These are phyloP conservation scores for Amiota communis DNA, from an alignment of 2,888 invertebrate genomes.

Conservation along the genomic window DNA sequence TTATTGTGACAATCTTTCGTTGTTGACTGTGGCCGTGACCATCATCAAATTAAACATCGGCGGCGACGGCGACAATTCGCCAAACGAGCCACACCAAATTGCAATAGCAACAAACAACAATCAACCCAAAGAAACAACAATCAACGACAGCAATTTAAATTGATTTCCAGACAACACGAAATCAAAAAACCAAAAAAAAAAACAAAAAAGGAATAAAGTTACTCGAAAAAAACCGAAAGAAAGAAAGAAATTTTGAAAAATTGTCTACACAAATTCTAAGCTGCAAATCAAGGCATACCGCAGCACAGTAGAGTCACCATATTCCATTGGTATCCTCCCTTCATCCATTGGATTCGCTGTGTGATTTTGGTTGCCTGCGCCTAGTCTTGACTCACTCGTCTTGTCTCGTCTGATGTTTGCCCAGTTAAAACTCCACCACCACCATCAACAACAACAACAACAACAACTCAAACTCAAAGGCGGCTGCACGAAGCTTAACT, in stretches of 20 bases:
- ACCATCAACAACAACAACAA: too few relatives aligned
- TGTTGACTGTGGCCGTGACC: conserved; percentile 32
- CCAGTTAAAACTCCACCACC: too few relatives aligned
- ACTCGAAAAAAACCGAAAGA: conserved; percentile 40
- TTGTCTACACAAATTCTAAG: conserved; percentile 16
- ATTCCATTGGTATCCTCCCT: too few relatives aligned
- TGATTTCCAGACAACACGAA: conserved; percentile 26
- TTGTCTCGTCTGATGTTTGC: too few relatives aligned
- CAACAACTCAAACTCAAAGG: too few relatives aligned
- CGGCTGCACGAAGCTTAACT: conserved; percentile 19
- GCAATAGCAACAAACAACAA: conserved; percentile 9
- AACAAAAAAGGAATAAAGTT: conserved; percentile 33
- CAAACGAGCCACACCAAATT: not conserved
- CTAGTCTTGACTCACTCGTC: not conserved
- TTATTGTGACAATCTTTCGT: conserved; percentile 11
- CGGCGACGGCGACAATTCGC: conserved; percentile 9
- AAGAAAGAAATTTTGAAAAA: conserved; percentile 44
- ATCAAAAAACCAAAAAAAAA: conserved; percentile 44
- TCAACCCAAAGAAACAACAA: conserved; percentile 18
- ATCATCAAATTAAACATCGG: conserved; percentile 16
- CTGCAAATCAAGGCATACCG: conserved; percentile 20
- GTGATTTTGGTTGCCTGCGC: not conserved
- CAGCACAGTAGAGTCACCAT: not conserved
- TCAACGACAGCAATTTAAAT: conserved; percentile 23
- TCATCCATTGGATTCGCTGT: too few relatives aligned